Base-by-base conservation (phyloP, 2,797 vertebrate genomes). In the Oryzias sinensis region DNA sequence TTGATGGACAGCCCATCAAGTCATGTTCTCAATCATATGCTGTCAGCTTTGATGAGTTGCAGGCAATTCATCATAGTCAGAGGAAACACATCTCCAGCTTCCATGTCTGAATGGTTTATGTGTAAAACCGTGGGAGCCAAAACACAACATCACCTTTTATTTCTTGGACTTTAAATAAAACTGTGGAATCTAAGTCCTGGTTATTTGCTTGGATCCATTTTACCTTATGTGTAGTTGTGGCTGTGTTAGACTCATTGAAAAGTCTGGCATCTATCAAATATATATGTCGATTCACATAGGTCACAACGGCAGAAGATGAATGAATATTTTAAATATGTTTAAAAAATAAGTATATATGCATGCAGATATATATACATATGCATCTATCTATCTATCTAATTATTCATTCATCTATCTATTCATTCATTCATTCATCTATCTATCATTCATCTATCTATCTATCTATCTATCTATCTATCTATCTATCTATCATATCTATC, bases 31-130 rank as follows among this genome's bases (percentile, higher is more conserved):
- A n/a, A n/a, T n/a, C 88, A 84, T 83, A 87, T 87, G 87, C 77
- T 83, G 68, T 76, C 60, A 43, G n/a, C 71, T 77, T 84, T 87
- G 87, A 89, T 88, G 83, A 87, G 82, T 83, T 77, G 70, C 72
- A 79, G 84, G 87, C 82, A 87, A 89, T 91, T 89, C 75, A 88
- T 90, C 87, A 84, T 86, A 17, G 87, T 90, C 87, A 83, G 67
- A 52, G 45, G 29, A 58, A 70, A 69, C 56, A 71, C 79, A 63
- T 83, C 78, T 61, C 57, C 70, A 56, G 77, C 56, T 71, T 58
- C 65, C 65, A 61, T 52, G 72, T 71, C 68, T 59, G 79, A 68
- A 68, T 64, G 74, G 53, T 60, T 56, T 55, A 41, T 62, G n/a
- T n/a, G n/a, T n/a, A n/a, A n/a, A 25, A 55, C 67, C 75, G 14